Evolutionary conservation across 2,888 invertebrate genomes (phyloP).

Genomic region (Cryptocephalus moraei): DNA sequence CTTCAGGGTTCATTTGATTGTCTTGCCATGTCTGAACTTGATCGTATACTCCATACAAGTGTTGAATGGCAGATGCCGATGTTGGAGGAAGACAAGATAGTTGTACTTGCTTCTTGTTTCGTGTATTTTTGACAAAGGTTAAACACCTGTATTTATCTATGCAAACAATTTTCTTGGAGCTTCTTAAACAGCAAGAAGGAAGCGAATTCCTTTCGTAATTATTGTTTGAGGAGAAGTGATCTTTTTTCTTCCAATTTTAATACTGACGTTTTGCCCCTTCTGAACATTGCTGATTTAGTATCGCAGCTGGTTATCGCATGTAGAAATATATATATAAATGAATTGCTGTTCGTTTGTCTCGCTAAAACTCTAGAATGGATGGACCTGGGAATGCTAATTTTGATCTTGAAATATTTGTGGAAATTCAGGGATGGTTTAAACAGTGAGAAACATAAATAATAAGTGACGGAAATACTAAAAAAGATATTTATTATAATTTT

Average conservation of each 20-base stretch:
- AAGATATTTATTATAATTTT: no score
- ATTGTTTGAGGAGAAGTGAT: not conserved
- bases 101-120: not conserved
- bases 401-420: no score
- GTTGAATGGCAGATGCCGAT: conserved; percentile 11
- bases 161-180: not conserved
- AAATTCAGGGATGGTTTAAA: no score
- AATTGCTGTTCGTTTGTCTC: no score
- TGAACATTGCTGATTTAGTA: no score
- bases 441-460: no score
- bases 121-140: not conserved
- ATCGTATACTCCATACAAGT: conserved; percentile 1
- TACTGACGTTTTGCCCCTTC: not conserved
- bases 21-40: conserved; percentile 10
- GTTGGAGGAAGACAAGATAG: not conserved
- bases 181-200: not conserved
- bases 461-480: no score
- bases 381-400: no score
- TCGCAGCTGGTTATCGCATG: no score
- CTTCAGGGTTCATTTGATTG: conserved; percentile 6
- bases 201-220: not conserved
- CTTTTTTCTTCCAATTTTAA: not conserved
- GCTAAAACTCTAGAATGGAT: no score
- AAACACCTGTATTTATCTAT: not conserved
- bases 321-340: no score